Evolutionary conservation across 2,888 invertebrate genomes (phyloP).

Genomic region (Cantharis rustica): DNA sequence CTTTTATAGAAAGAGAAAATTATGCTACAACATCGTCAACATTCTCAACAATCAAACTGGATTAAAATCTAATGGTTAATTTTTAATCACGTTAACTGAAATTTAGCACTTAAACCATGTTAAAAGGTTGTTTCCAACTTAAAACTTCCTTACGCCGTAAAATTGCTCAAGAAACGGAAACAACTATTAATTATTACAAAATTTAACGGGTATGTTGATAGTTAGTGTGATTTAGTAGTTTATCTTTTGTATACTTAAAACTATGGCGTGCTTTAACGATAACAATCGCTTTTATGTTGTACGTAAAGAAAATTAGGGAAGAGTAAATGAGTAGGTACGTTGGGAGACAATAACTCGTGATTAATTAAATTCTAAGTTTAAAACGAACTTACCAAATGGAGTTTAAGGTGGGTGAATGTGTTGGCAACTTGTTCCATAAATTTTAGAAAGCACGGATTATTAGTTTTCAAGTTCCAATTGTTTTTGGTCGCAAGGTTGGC

Average conservation of each 20-base stretch:
- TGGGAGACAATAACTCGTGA: constrained; percentile 19
- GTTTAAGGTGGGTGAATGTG: constrained; percentile 25
- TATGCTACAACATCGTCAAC: too few relatives aligned
- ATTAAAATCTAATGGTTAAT: not conserved
- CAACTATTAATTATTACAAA: not conserved
- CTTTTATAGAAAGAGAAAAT: too few relatives aligned
- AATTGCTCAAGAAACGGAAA: not conserved
- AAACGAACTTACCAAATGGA: constrained; percentile 33
- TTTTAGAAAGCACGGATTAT: constrained; percentile 25
- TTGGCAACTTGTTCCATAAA: constrained; percentile 31
- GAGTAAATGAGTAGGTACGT: constrained; percentile 6
- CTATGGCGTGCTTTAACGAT: not conserved
- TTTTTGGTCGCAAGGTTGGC: constrained; percentile 15
- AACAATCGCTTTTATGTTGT: not conserved
- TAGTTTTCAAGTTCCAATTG: constrained; percentile 26
- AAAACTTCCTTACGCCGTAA: not conserved
- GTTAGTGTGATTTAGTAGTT: not conserved
- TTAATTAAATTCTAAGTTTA: constrained; percentile 31
- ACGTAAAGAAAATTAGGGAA: constrained; percentile 12
- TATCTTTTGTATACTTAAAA: not conserved
- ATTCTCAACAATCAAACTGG: too few relatives aligned
- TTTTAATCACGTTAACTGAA: not conserved
- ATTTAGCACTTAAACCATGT: not conserved
- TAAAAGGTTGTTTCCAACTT: not conserved
- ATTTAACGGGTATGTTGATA: not conserved